Conservation (phyloP, 2,113 vertebrate genomes). For the Syngnathoides biaculeatus region DNA sequence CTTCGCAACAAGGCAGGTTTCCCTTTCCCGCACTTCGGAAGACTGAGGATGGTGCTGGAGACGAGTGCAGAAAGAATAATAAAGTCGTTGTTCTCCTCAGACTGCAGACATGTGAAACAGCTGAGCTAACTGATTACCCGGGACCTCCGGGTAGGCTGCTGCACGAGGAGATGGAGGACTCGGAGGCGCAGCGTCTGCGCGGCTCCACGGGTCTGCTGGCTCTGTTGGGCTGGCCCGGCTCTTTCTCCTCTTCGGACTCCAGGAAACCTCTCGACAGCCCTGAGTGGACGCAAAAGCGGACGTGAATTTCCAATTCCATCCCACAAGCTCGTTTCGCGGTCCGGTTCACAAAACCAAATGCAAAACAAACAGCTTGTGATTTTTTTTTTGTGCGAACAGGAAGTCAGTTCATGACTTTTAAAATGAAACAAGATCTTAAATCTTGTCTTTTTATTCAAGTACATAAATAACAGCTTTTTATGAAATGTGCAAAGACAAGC, state of each 20-base stretch:
- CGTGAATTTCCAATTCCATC: neutral
- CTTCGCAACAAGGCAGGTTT: conserved; percentile 91
- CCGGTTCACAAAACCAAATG: no score
- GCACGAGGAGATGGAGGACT: conserved; percentile 94
- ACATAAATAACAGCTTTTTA: no score
- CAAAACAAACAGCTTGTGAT: no score
- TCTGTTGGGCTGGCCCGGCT: conserved; percentile 56
- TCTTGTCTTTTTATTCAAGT: no score
- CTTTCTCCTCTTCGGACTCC: conserved; percentile 74
- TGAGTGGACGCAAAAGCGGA: conserved; percentile 44
- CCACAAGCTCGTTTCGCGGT: neutral
- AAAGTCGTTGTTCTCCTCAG: neutral
- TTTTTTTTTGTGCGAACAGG: no score
- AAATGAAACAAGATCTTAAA: no score
- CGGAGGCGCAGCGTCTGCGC: conserved; percentile 89
- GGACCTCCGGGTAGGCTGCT: conserved; percentile 85
- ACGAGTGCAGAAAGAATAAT: neutral
- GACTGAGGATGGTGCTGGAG: conserved; percentile 68
- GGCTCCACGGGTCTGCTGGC: conserved; percentile 77
- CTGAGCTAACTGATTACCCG: conserved; percentile 66
- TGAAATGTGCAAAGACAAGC: no score
- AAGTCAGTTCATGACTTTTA: no score
- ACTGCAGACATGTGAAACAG: neutral
- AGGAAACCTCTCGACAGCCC: conserved; percentile 88
- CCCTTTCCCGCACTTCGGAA: conserved; percentile 90